Evolutionary conservation across 2,113 vertebrate genomes (phyloP).

Genomic region (Catharus bicknelli): DNA sequence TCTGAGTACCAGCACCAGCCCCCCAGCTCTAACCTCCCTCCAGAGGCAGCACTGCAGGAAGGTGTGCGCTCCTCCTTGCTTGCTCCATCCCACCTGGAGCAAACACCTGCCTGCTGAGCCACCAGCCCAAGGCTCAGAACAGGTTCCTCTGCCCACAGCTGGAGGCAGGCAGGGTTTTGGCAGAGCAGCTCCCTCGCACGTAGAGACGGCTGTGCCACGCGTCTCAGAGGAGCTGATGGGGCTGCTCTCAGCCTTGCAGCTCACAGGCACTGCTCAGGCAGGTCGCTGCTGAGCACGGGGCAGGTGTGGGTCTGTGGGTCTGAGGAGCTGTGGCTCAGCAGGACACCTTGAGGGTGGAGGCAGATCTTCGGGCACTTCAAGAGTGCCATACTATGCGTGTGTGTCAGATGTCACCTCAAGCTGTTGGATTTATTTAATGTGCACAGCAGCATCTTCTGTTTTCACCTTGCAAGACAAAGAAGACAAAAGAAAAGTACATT

Average conservation of each 20-base stretch:
- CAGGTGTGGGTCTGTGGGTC: rapidly evolving
- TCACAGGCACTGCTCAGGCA: neutral
- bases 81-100: neutral
- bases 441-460: neutral
- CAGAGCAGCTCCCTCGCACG: neutral
- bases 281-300: rapidly evolving
- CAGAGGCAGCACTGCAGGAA: rapidly evolving
- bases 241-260: neutral
- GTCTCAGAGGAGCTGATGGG: rapidly evolving
- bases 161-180: neutral
- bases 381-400: neutral
- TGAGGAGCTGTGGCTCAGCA: neutral
- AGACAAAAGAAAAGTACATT: neutral
- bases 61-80: neutral
- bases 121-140: neutral
- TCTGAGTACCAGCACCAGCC: neutral
- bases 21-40: neutral
- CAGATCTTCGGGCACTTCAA: rapidly evolving
- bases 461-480: neutral
- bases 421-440: neutral
- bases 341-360: neutral
- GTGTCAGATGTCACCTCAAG: neutral
- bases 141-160: neutral
- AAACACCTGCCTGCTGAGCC: neutral
- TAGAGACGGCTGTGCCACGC: rapidly evolving